phyloP scores from a whole-genome alignment of 1,140 invertebrate genomes.

The Pogonognathellus flavescens region DNA sequence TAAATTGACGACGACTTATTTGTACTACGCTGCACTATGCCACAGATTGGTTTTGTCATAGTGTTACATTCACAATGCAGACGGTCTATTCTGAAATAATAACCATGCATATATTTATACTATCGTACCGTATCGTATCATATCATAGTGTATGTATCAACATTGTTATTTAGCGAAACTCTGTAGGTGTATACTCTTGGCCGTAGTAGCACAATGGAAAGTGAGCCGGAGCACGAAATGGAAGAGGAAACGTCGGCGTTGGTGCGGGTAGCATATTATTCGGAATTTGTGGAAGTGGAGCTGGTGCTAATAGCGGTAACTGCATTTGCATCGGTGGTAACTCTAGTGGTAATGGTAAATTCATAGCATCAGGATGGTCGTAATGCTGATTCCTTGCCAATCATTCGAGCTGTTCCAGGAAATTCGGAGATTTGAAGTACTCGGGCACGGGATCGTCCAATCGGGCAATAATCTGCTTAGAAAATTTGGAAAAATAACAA shows the following conservation, averaged over 20 bases:
- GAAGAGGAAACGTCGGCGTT: slow-evolving; percentile 38
- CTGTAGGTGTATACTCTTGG: slow-evolving; percentile 17
- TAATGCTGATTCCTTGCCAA: slow-evolving; percentile 54
- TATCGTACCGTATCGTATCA: slow-evolving; percentile 17
- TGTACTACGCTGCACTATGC: slow-evolving; percentile 37
- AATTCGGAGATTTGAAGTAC: slow-evolving; percentile 99
- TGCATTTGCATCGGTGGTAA: slow-evolving; percentile 25
- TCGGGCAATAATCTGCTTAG: slow-evolving; percentile 87
- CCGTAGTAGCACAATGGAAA: slow-evolving; percentile 34
- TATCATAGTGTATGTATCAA: slow-evolving; percentile 9
- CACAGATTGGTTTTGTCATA: slow-evolving; percentile 18
- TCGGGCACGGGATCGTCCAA: slow-evolving; percentile 98
- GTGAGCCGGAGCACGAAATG: slow-evolving; percentile 33
- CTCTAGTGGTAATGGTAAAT: slow-evolving; percentile 20
- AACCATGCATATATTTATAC: neutral
- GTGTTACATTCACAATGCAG: neutral
- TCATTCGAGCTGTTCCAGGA: slow-evolving; percentile 77
- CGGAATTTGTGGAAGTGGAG: slow-evolving; percentile 34
- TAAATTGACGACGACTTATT: slow-evolving; percentile 20
- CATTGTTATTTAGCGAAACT: slow-evolving; percentile 30
- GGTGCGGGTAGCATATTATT: slow-evolving; percentile 38
- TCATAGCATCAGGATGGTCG: slow-evolving; percentile 41
- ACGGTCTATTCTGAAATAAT: neutral
- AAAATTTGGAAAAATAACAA: slow-evolving; percentile 53
- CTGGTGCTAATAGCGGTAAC: slow-evolving; percentile 25